A percentile compares a stretch with the other conserved stretches of the same genome.
These are phyloP conservation scores for Hyles lineata DNA, from an alignment of 2,888 invertebrate species.

Conservation along the genomic window DNA sequence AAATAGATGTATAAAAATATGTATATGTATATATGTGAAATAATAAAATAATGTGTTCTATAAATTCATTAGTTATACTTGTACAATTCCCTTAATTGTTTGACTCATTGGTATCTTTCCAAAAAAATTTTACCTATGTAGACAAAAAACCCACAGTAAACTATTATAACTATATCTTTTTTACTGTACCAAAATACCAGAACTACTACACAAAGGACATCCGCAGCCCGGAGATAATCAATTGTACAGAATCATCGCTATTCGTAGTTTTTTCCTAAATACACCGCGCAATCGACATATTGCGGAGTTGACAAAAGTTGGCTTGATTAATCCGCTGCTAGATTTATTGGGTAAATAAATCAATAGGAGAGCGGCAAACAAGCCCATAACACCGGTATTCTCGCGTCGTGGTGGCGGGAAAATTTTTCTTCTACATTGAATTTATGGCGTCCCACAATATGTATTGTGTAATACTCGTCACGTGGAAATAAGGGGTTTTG, in stretches of 20 bases:
- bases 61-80: too few species aligned
- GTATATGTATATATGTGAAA: too few species aligned
- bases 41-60: too few species aligned
- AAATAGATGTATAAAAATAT: too few species aligned
- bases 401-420: constrained; percentile 37
- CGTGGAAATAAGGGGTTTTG: constrained; percentile 20
- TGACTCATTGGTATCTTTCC: too few species aligned
- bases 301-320: constrained; percentile 69
- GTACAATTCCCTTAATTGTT: too few species aligned
- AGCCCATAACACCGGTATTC: constrained; percentile 46
- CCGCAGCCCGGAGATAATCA: constrained; percentile 5
- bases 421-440: constrained; percentile 60
- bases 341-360: constrained; percentile 80
- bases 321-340: constrained; percentile 77
- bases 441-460: constrained; percentile 51
- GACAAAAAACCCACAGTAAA: too few species aligned
- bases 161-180: too few species aligned
- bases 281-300: constrained; percentile 58
- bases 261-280: constrained; percentile 19
- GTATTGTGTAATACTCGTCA: constrained; percentile 49
- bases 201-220: too few species aligned
- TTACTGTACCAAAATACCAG: too few species aligned
- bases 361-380: constrained; percentile 72
- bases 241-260: constrained; percentile 15
- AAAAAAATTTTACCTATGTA: too few species aligned